Evolutionary conservation across 2,797 vertebrate genomes (phyloP).

Genomic region (Channa striata): DNA sequence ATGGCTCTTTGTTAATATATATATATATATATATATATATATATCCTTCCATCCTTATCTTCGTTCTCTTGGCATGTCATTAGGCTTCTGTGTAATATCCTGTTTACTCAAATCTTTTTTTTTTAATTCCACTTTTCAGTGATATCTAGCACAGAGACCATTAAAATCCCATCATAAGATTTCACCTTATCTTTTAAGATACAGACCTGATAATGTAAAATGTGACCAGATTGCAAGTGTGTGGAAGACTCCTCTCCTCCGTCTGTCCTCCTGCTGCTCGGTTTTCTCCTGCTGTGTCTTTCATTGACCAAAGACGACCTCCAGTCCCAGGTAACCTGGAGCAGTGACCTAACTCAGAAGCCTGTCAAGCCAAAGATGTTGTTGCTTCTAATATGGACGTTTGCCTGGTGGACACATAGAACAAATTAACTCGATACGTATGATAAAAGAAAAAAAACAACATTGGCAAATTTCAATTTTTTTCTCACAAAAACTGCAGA

Average conservation of each 20-base stretch:
- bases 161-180: background rate
- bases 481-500: background rate
- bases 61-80: background rate
- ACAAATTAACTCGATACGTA: background rate
- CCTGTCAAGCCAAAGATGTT: slow-evolving; percentile 48
- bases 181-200: background rate
- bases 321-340: slow-evolving; percentile 46
- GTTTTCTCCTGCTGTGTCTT: slow-evolving; percentile 24
- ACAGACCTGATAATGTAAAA: slow-evolving; percentile 1
- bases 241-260: background rate
- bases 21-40: too few relatives aligned
- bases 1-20: background rate
- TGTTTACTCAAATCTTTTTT: background rate
- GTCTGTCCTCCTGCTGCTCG: slow-evolving; percentile 13
- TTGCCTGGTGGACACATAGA: slow-evolving; percentile 20
- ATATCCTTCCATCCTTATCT: background rate
- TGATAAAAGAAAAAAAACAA: slow-evolving; percentile 3
- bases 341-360: slow-evolving; percentile 39
- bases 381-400: slow-evolving; percentile 32
- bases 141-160: background rate
- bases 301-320: slow-evolving; percentile 49
- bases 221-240: slow-evolving; percentile 2
- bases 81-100: background rate
- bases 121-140: background rate
- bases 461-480: background rate